A percentile compares a stretch with the other conserved stretches of the same genome.
Evolutionary conservation across 2,888 invertebrate species (phyloP).

Genomic region (Carterocephalus palaemon): DNA sequence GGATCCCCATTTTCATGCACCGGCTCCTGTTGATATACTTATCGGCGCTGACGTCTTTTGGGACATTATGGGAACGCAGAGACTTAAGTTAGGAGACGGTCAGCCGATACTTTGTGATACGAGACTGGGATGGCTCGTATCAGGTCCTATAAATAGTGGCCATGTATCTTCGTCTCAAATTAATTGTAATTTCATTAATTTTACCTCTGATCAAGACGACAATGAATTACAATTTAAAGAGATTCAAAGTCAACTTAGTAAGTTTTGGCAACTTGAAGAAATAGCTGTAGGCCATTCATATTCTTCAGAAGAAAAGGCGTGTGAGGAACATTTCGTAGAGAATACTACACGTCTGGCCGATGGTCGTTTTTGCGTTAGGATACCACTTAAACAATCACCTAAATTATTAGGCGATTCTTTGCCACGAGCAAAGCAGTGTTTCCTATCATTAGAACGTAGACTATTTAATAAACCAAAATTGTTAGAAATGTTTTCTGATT

Average conservation of each 20-base stretch:
- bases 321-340: conserved; percentile 22
- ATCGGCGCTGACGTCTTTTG: conserved; percentile 34
- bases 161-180: conserved; percentile 1
- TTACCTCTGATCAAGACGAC: not conserved
- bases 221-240: too few relatives aligned
- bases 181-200: conserved; percentile 5
- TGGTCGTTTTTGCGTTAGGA: conserved; percentile 25
- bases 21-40: conserved; percentile 31
- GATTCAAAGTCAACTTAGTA: conserved; percentile 8
- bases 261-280: conserved; percentile 18
- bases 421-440: conserved; percentile 24
- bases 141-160: conserved; percentile 25
- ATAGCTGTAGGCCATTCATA: not conserved
- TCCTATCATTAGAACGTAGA: conserved; percentile 24
- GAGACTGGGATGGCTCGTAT: conserved; percentile 31
- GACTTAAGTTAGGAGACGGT: conserved; percentile 24
- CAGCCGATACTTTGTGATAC: conserved; percentile 28
- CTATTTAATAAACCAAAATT: conserved; percentile 13
- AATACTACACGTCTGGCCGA: conserved; percentile 15
- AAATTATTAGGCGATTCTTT: conserved; percentile 27
- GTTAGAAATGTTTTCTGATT: conserved; percentile 21
- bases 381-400: conserved; percentile 20
- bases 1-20: conserved; percentile 31
- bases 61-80: conserved; percentile 30
- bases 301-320: conserved; percentile 18